These are phyloP conservation scores for Mesorhabditis spiculigera DNA, from an alignment of 2,888 invertebrate genomes.

Conservation along the genomic window DNA sequence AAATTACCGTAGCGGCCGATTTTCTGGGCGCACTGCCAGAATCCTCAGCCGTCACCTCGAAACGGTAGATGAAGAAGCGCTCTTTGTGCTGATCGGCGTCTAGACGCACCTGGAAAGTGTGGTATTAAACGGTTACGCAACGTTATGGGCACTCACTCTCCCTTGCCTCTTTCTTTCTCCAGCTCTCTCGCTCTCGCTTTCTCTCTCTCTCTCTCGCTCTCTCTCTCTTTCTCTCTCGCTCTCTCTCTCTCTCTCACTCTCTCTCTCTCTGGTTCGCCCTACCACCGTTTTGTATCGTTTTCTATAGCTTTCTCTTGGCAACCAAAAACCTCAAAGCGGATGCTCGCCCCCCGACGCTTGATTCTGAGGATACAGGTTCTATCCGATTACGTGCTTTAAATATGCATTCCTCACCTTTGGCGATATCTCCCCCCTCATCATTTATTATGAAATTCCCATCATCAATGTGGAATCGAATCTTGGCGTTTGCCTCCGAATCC, in stretches of 20 bases:
- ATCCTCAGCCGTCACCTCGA: constrained; percentile 61
- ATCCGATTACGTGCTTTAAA: not conserved
- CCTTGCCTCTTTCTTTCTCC: too few species aligned
- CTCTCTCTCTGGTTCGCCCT: too few species aligned
- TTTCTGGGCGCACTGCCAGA: constrained; percentile 55
- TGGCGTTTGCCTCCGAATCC: constrained; percentile 93
- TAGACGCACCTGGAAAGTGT: constrained; percentile 63
- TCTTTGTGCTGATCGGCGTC: constrained; percentile 83
- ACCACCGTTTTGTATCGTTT: too few species aligned
- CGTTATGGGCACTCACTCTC: too few species aligned
- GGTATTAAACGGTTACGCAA: not conserved
- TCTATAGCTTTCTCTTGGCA: too few species aligned
- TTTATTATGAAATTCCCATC: constrained; percentile 93
- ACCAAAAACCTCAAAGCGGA: too few species aligned
- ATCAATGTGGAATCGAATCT: constrained; percentile 84
- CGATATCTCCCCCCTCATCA: constrained; percentile 84
- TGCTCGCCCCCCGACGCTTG: not conserved
- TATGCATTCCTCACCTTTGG: constrained; percentile 70
- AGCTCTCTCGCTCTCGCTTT: too few species aligned
- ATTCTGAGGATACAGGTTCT: not conserved
- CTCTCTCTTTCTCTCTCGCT: too few species aligned
- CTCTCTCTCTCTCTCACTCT: too few species aligned
- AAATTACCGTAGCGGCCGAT: constrained; percentile 58
- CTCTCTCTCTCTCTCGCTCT: too few species aligned
- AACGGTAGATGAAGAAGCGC: constrained; percentile 59